Evolutionary conservation across 2,797 vertebrate genomes (phyloP).

Genomic region (Chrysocyon brachyurus): DNA sequence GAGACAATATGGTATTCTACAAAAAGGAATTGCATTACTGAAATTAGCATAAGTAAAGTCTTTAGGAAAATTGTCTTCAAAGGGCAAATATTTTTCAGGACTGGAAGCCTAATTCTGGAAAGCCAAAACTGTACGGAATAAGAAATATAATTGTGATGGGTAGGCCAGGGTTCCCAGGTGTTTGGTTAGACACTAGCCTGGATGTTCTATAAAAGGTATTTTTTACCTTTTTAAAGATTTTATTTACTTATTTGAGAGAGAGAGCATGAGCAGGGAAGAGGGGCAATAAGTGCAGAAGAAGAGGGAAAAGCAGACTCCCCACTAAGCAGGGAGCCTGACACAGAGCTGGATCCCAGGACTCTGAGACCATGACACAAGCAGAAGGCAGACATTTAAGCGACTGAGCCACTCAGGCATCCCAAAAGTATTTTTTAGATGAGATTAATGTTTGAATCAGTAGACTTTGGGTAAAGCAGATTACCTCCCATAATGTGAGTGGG

Average conservation of each 20-base stretch:
- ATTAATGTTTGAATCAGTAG: not conserved
- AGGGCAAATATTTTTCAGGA: not conserved
- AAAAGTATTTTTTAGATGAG: not conserved
- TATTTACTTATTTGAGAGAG: not conserved
- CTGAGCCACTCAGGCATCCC: not conserved
- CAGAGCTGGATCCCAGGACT: not conserved
- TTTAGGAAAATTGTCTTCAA: not conserved
- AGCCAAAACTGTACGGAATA: constrained; percentile 16
- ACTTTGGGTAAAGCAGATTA: not conserved
- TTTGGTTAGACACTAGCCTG: not conserved
- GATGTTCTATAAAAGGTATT: not conserved
- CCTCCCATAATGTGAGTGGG: not conserved
- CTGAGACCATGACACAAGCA: not conserved
- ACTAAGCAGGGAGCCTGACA: not conserved
- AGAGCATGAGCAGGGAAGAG: fast-evolving
- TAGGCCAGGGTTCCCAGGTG: not conserved
- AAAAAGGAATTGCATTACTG: not conserved
- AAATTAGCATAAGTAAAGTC: not conserved
- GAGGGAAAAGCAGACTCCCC: not conserved
- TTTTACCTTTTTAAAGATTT: not conserved
- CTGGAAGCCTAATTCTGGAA: not conserved
- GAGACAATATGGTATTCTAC: not conserved
- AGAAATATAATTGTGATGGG: not conserved
- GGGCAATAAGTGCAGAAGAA: not conserved
- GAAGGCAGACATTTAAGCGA: not conserved